Base-by-base conservation (phyloP, 2,113 vertebrate species). In the Sander lucioperca region DNA sequence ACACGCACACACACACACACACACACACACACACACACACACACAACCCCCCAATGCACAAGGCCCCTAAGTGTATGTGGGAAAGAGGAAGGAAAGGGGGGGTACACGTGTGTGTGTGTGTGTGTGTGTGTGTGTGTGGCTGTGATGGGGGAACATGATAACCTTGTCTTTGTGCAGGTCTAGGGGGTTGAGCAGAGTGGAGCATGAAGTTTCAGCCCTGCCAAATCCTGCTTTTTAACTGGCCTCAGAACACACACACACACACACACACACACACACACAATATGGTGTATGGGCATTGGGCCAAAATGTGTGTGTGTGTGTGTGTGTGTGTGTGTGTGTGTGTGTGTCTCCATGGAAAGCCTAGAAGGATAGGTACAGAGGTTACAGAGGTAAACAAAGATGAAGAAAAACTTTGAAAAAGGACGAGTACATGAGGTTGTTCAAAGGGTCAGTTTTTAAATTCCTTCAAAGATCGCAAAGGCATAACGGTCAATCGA, bases 161-260 rank as follows among this genome's bases (percentile, higher is more conserved):
- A 91, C 86, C 84, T 89, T 86, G 88, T 89, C 83, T 89, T 76
- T 5, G 11, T 80, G 74, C 74, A 88, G 81, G 87, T 89, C 85
- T 79, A 67, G 76, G 66, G 83, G 83, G 80, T 76, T 84, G 83
- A 86, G 27, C 79, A 80, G 74, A 83, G 76, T 59, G 45, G 73
- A 88, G 82, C 79, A 73, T 83, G 80, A 87, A 86, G 90, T 86
- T 84, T 90, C 80, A 83, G 76, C 33, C 36, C 62, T 88, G 89
- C 87, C 87, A 89, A 89, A 77, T 88, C 67, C 61, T 71, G 63
- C 77, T 80, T 82, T 82, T 85, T 85, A 83, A 84, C 96, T 94
- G 95, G 95, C 95, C 96, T 97, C 95, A 95, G 95, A 96, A 96
- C 33, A 97, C 58, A 77, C 67, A 33, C 6, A 33, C 96, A 95